phyloP scores from a whole-genome alignment of 2,888 invertebrate species.

The Pemphredon lugubris region DNA sequence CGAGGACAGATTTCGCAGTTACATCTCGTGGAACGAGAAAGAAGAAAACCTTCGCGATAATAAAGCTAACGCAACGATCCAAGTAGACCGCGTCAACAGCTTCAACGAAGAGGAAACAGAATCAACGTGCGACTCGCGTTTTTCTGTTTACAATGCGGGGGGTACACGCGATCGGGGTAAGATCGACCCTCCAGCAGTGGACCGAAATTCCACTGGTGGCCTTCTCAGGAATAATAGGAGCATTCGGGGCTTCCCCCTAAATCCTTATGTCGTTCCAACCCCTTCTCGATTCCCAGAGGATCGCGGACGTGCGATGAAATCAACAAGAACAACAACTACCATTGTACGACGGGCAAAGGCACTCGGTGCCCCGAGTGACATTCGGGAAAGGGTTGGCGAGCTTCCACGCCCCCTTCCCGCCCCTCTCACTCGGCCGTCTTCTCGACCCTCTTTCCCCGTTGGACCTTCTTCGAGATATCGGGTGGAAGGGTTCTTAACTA shows the following conservation, averaged over 20 bases:
- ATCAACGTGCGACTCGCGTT: conserved; percentile 52
- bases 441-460: conserved; percentile 22
- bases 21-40: background rate
- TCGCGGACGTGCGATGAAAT: conserved; percentile 79
- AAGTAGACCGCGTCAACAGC: conserved; percentile 3
- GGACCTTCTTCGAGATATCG: conserved; percentile 35
- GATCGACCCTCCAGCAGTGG: conserved; percentile 16
- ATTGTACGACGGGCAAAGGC: conserved; percentile 69
- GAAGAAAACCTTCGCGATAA: background rate
- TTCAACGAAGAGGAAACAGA: conserved; percentile 21
- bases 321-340: conserved; percentile 79
- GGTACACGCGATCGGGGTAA: conserved; percentile 44
- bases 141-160: conserved; percentile 55
- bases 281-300: conserved; percentile 73
- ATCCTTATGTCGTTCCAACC: conserved; percentile 76
- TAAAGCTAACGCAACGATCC: background rate
- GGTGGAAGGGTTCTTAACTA: conserved; percentile 70
- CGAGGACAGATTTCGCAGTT: too few species aligned
- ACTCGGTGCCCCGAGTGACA: conserved; percentile 78
- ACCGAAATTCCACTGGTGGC: conserved; percentile 52
- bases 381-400: conserved; percentile 76
- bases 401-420: conserved; percentile 16
- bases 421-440: background rate
- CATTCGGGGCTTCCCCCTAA: conserved; percentile 60
- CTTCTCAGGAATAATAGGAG: conserved; percentile 65